These are phyloP conservation scores for Ceratitis capitata DNA, from an alignment of 1,140 invertebrate species.

Conservation along the genomic window DNA sequence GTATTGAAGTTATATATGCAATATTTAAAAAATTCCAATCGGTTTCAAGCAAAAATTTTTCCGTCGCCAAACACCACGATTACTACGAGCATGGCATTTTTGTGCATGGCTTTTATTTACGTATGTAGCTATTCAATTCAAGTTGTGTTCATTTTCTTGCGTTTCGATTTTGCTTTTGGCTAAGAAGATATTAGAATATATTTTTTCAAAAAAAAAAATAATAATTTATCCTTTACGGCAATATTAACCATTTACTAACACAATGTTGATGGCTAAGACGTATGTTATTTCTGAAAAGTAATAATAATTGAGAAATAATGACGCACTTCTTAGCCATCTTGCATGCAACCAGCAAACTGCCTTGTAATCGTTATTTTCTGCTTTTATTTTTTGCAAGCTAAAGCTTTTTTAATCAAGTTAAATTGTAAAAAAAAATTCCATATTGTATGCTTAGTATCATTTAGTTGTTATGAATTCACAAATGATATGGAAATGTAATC, in stretches of 20 bases:
- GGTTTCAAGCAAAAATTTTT: background rate
- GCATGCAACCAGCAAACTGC: background rate
- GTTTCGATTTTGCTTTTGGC: slow-evolving; percentile 42
- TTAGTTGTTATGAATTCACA: background rate
- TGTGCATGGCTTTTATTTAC: slow-evolving; percentile 60
- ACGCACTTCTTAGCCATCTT: background rate
- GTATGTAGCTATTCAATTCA: slow-evolving; percentile 43
- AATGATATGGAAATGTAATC: too few species aligned
- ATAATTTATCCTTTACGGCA: background rate
- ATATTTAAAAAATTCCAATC: background rate
- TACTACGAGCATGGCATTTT: slow-evolving; percentile 62
- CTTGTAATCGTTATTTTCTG: background rate
- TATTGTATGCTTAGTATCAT: background rate
- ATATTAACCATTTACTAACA: slow-evolving; percentile 17
- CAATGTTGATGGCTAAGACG: background rate
- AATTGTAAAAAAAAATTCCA: background rate
- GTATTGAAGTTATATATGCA: too few species aligned
- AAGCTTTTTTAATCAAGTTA: background rate
- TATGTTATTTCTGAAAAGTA: background rate
- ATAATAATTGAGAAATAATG: background rate
- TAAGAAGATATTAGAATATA: background rate
- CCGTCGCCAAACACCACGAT: slow-evolving; percentile 35
- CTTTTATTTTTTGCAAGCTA: too few species aligned
- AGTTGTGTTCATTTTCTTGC: slow-evolving; percentile 36
- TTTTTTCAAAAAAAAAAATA: too few species aligned